Conservation (phyloP, 2,888 invertebrate genomes). For the Macrosiphum euphorbiae region DNA sequence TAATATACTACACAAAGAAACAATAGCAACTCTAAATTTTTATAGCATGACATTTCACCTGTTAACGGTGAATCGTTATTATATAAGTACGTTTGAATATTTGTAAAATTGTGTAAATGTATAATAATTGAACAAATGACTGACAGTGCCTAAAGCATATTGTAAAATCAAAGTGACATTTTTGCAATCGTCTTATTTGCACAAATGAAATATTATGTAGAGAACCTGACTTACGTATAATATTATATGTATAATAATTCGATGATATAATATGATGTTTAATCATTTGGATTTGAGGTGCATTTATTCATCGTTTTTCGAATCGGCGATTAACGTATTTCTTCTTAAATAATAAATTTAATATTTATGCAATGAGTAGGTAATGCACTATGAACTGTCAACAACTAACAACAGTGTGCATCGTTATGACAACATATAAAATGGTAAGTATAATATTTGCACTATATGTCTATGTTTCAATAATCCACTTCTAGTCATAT, state of each 20-base stretch:
- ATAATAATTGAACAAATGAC: not conserved
- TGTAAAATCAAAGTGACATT: not conserved
- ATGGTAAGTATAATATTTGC: constrained; percentile 16
- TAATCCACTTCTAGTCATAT: not conserved
- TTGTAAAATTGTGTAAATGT: not conserved
- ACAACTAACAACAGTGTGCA: not conserved
- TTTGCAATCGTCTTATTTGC: not conserved
- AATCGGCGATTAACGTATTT: not conserved
- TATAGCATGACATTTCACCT: no score
- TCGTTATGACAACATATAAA: constrained; percentile 2
- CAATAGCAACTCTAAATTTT: no score
- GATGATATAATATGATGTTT: not conserved
- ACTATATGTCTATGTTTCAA: not conserved
- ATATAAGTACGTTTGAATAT: not conserved
- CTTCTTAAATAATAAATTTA: not conserved
- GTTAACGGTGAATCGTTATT: not conserved
- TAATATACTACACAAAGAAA: no score
- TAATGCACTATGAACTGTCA: not conserved
- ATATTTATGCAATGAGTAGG: not conserved
- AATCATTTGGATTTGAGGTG: not conserved
- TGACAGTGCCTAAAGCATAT: not conserved
- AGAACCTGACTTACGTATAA: not conserved
- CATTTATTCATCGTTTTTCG: not conserved
- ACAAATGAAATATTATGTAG: not conserved
- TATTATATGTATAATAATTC: not conserved